Conservation (phyloP, 2,888 invertebrate genomes). For the Drosophila phalerata region DNA sequence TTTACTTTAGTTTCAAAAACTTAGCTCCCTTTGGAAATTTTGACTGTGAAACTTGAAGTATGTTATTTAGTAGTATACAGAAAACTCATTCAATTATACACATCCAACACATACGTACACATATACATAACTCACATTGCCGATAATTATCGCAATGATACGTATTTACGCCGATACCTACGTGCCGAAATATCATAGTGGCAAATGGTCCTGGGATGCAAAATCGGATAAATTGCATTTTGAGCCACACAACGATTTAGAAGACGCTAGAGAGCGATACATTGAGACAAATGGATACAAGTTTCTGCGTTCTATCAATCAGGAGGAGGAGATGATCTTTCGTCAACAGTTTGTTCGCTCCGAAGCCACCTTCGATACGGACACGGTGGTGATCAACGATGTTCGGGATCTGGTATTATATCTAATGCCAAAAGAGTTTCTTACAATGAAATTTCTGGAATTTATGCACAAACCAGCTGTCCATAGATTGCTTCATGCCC, state of each 20-base stretch:
- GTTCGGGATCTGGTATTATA: constrained; percentile 82
- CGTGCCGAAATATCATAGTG: constrained; percentile 78
- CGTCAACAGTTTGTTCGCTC: constrained; percentile 77
- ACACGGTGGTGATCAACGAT: constrained; percentile 81
- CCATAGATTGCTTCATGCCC: constrained; percentile 76
- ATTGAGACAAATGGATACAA: constrained; percentile 67
- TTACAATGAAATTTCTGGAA: constrained; percentile 73
- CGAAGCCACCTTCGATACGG: constrained; percentile 70
- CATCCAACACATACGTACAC: neutral
- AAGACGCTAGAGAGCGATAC: constrained; percentile 51
- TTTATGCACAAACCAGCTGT: constrained; percentile 79
- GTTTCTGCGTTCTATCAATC: constrained; percentile 75
- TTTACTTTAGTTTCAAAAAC: neutral
- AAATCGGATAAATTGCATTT: constrained; percentile 64
- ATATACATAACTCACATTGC: neutral
- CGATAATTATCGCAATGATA: constrained; percentile 16
- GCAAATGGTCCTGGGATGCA: constrained; percentile 80
- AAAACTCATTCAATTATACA: neutral
- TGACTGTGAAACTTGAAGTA: neutral
- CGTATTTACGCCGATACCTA: constrained; percentile 69
- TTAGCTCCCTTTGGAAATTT: neutral
- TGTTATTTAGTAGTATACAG: neutral
- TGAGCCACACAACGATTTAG: constrained; percentile 49
- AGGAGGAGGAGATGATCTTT: constrained; percentile 81
- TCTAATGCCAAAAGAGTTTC: constrained; percentile 75